These are phyloP conservation scores for Erethizon dorsatum DNA, from an alignment of 2,797 vertebrate genomes.

Conservation along the genomic window DNA sequence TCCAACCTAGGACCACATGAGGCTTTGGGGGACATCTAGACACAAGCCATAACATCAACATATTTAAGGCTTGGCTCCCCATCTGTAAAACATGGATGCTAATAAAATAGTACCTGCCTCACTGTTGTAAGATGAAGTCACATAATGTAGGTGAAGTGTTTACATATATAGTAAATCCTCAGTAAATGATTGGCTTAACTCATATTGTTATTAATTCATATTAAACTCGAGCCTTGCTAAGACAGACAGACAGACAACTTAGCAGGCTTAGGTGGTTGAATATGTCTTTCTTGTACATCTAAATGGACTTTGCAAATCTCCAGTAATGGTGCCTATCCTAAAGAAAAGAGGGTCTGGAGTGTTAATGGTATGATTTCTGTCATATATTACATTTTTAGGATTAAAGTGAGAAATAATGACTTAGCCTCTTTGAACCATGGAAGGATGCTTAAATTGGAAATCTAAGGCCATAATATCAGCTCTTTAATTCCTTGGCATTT, in stretches of 20 bases:
- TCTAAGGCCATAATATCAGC: not conserved
- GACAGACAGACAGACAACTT: not conserved
- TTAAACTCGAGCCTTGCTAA: not conserved
- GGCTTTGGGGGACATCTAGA: not conserved
- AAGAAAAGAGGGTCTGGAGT: not conserved
- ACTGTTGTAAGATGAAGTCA: not conserved
- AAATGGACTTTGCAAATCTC: constrained; percentile 14
- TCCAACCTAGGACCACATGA: not conserved
- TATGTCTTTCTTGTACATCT: not conserved
- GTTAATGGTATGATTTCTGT: not conserved
- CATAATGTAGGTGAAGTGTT: not conserved
- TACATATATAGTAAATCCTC: not conserved
- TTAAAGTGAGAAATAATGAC: not conserved
- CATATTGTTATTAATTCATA: not conserved
- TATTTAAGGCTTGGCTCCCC: not conserved
- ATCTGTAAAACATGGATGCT: not conserved
- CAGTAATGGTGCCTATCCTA: not conserved
- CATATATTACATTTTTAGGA: constrained; percentile 3
- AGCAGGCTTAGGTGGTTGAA: not conserved
- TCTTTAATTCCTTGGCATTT: not conserved
- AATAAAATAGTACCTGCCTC: not conserved
- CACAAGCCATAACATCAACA: not conserved
- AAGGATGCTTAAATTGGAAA: not conserved
- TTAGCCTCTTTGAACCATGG: not conserved
- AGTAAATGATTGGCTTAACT: not conserved